Conservation (phyloP, 2,113 vertebrate genomes). For the Coreoperca whiteheadi region DNA sequence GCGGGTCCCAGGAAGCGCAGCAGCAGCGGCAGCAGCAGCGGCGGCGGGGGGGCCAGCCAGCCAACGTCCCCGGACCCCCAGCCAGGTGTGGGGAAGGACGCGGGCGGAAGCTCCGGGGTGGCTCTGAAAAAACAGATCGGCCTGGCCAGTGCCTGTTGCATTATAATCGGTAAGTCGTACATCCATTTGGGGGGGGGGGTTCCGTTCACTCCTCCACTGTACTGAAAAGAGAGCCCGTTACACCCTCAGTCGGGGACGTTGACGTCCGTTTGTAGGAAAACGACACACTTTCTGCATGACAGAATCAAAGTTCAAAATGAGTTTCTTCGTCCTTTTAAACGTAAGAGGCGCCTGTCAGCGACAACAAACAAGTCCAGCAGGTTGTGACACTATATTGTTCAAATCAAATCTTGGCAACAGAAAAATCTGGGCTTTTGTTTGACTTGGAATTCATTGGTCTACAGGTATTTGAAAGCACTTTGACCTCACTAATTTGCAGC, state of each 20-base stretch:
- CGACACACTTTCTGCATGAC: neutral
- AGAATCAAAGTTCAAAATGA: neutral
- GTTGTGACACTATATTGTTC: neutral
- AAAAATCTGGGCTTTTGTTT: neutral
- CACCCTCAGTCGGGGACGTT: neutral
- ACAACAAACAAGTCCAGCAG: neutral
- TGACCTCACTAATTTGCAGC: neutral
- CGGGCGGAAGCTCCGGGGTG: slow-evolving; percentile 72
- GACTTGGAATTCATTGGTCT: neutral
- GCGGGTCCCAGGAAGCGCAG: slow-evolving; percentile 64
- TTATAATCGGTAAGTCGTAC: slow-evolving; percentile 87
- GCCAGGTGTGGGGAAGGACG: neutral
- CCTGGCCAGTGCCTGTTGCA: slow-evolving; percentile 87
- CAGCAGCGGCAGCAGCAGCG: slow-evolving; percentile 38
- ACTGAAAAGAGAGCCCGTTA: neutral
- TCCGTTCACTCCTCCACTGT: too few relatives aligned
- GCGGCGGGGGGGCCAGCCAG: neutral
- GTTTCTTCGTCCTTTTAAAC: neutral
- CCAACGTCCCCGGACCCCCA: neutral
- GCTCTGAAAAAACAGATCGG: slow-evolving; percentile 90
- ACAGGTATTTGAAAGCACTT: neutral
- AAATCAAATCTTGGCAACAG: neutral
- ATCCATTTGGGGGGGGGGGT: neutral
- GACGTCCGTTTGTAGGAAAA: neutral
- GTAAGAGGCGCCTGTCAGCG: too few relatives aligned